phyloP scores from a whole-genome alignment of 2,113 vertebrate species.

The Seriola dumerili region DNA sequence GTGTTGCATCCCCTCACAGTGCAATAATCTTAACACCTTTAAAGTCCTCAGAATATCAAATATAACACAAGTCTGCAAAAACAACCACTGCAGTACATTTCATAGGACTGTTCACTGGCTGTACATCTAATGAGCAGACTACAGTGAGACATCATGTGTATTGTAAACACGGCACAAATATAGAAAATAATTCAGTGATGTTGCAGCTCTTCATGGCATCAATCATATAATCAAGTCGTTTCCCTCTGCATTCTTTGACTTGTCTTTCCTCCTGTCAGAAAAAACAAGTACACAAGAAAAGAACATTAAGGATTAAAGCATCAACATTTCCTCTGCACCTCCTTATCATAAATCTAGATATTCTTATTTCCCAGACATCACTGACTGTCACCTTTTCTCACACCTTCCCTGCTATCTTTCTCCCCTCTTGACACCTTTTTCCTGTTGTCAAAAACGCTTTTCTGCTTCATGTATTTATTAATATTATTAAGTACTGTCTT shows the following conservation, averaged over 20 bases:
- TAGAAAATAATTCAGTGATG: not conserved
- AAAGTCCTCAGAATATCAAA: not conserved
- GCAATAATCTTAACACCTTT: not conserved
- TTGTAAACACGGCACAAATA: not conserved
- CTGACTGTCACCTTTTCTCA: not conserved
- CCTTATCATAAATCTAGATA: not conserved
- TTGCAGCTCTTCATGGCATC: not conserved
- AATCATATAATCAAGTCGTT: slow-evolving; percentile 4
- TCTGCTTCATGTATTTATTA: not conserved
- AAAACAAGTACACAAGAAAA: not conserved
- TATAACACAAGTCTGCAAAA: not conserved
- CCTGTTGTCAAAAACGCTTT: not conserved
- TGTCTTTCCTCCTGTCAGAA: slow-evolving; percentile 31
- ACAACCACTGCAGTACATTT: not conserved
- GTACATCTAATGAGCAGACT: not conserved
- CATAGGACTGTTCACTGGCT: not conserved
- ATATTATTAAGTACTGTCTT: not conserved
- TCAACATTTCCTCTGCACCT: not conserved
- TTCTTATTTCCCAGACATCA: not conserved
- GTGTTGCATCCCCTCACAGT: not conserved
- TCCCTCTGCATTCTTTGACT: not conserved
- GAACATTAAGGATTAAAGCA: not conserved
- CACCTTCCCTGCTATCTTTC: slow-evolving; percentile 1
- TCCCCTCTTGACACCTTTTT: not conserved
- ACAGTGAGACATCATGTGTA: not conserved